phyloP scores from a whole-genome alignment of 1,140 invertebrate genomes.

The Drosophila littoralis region DNA sequence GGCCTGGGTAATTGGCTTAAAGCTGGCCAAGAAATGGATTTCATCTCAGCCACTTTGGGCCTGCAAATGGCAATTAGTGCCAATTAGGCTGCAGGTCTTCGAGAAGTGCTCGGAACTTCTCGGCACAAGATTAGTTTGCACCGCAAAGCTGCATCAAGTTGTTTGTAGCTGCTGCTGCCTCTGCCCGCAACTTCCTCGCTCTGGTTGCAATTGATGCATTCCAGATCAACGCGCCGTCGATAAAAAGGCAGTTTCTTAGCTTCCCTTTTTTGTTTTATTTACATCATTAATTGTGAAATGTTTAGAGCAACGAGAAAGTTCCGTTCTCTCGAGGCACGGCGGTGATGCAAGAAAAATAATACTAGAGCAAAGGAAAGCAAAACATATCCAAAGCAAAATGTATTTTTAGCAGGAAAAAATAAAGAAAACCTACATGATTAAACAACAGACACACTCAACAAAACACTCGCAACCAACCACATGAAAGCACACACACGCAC shows the following conservation, averaged over 20 bases:
- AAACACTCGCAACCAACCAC: constrained; percentile 15
- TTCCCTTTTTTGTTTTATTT: constrained; percentile 36
- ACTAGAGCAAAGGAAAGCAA: constrained; percentile 14
- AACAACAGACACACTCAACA: constrained; percentile 51
- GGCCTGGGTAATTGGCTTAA: constrained; percentile 19
- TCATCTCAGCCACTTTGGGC: constrained; percentile 29
- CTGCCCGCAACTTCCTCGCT: too few species aligned
- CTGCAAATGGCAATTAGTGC: constrained; percentile 67
- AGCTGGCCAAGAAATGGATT: constrained; percentile 53
- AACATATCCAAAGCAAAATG: constrained; percentile 37
- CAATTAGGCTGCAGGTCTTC: constrained; percentile 47
- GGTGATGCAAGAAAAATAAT: constrained; percentile 55
- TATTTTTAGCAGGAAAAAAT: constrained; percentile 42
- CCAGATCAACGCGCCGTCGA: constrained; percentile 6
- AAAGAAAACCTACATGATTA: constrained; percentile 46
- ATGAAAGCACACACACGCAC: constrained; percentile 7
- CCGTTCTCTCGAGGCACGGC: constrained; percentile 11
- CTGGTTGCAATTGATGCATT: constrained; percentile 27
- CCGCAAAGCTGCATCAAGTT: constrained; percentile 3
- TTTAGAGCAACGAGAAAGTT: constrained; percentile 51
- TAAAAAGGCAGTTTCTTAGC: not conserved
- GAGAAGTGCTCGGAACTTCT: not conserved
- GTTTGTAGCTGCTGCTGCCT: not conserved
- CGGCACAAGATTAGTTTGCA: not conserved
- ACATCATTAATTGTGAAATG: constrained; percentile 57